Conservation (phyloP, 2,888 invertebrate genomes). For the Plebejus anna region DNA sequence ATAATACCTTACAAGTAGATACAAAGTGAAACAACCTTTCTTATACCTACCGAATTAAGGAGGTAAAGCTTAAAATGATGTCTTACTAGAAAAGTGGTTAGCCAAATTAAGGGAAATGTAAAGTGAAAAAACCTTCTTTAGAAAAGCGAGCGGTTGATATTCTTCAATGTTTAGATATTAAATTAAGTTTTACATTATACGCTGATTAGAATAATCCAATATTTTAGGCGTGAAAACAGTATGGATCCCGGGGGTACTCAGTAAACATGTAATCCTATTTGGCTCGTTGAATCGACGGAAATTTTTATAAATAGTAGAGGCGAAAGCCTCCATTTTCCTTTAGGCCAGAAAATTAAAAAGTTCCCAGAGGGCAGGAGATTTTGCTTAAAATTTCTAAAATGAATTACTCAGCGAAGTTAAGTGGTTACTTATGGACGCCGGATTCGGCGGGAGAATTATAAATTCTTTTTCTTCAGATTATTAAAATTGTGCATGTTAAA, state of each 20-base stretch:
- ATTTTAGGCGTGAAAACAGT: background rate
- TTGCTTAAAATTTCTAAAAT: constrained; percentile 13
- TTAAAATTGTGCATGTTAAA: background rate
- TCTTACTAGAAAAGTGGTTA: constrained; percentile 12
- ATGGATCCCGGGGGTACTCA: background rate
- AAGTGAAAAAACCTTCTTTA: background rate
- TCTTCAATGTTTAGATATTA: background rate
- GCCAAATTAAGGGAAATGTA: background rate
- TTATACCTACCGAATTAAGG: background rate
- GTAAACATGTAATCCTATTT: constrained; percentile 15
- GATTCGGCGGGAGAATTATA: background rate
- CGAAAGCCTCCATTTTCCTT: constrained; percentile 15
- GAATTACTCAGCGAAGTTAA: constrained; percentile 8
- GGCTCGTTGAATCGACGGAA: background rate
- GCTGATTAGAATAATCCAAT: constrained; percentile 16
- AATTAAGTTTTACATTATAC: background rate
- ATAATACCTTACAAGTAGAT: background rate
- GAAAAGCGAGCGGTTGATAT: background rate
- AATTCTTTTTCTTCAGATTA: background rate
- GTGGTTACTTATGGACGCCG: constrained; percentile 12
- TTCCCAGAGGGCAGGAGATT: constrained; percentile 13
- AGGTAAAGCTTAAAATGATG: background rate
- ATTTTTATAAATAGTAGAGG: constrained; percentile 12
- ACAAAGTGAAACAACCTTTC: background rate
- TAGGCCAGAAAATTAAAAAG: constrained; percentile 22